Evolutionary conservation across 2,888 invertebrate species (phyloP).

Genomic region (Athripsodes cinereus): DNA sequence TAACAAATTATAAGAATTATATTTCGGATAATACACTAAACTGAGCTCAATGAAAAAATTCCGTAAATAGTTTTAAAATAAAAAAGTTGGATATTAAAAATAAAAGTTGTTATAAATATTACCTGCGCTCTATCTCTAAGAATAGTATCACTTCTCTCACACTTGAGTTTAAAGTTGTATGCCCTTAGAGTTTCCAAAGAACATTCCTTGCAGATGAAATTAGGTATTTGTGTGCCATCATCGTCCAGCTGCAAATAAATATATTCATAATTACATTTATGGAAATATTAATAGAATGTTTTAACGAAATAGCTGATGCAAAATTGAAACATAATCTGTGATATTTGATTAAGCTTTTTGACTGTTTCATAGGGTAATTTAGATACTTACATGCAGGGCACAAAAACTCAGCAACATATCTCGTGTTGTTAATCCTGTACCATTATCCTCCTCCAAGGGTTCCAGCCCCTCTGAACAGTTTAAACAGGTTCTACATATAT

Average conservation of each 20-base stretch:
- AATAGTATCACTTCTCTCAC: conserved; percentile 1
- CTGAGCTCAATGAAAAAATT: too few relatives aligned
- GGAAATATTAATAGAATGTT: too few relatives aligned
- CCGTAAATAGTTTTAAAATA: too few relatives aligned
- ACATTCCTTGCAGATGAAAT: conserved; percentile 7
- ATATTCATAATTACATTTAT: too few relatives aligned
- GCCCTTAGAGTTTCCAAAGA: conserved; percentile 3
- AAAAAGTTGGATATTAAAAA: too few relatives aligned
- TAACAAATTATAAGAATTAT: neutral
- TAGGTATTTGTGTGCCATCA: neutral
- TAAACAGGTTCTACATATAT: conserved; percentile 1
- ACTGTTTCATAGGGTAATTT: too few relatives aligned
- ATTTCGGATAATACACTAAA: too few relatives aligned
- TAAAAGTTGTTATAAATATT: too few relatives aligned
- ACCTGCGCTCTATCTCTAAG: neutral
- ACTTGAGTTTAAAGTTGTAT: conserved; percentile 12
- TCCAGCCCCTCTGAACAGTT: neutral
- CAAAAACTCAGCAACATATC: conserved; percentile 8
- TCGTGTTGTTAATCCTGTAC: neutral
- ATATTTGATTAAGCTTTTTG: too few relatives aligned
- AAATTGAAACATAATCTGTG: neutral
- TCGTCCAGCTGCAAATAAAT: neutral
- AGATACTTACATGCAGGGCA: neutral
- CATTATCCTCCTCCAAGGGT: neutral
- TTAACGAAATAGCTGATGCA: too few relatives aligned